Evolutionary conservation across 2,888 invertebrate genomes (phyloP), one percentile per base, ranked within the genome.

Genomic region (Hydrotaea diabolus): DNA sequence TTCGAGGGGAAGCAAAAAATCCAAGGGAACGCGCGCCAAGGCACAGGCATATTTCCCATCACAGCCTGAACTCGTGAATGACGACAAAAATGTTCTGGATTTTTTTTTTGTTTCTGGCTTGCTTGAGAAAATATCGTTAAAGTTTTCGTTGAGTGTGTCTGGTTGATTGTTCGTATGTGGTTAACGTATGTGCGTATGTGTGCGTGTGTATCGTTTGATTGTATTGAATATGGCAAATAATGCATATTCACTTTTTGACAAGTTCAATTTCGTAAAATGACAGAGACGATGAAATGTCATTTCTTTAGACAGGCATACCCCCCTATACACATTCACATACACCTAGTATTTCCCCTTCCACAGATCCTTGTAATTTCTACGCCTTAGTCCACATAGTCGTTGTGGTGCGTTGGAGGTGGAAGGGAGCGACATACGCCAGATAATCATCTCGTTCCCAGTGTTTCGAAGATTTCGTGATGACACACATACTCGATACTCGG

Each of bases 231-330:
- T 39, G 31, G 8, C 23, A 74, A 84, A 85, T 75, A 81, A 78
- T 80, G 85, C 82, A 83, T 82, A 86, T 82, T 83, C 82, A 82
- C 62, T 78, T 78, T 84, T 86, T 86, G 87, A 85, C 87, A 87
- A 82, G 86, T 85, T 87, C 86, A 86, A 85, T 87, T 85, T 85
- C 81, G 62, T 53, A 66, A 57, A 80, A 74, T 78, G 75, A 77
- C 80, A 75, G n/a, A 74, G 36, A 79, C 71, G 77, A 21, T 80
- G 81, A 83, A 82, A 83, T 85, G 80, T 83, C 80, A 80, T 83
- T 85, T 80, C 19, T 72, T 71, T 76, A 66, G 11, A 43, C n/a
- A 36, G 0, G 43, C 66, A 21, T 2, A 66, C 19, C 9, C 66
- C 17, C 39, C 9, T 5, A 43, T 17, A 66, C 19, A 39, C 66